Conservation (phyloP, 2,797 vertebrate species). For the Kryptopterus vitreolus region DNA sequence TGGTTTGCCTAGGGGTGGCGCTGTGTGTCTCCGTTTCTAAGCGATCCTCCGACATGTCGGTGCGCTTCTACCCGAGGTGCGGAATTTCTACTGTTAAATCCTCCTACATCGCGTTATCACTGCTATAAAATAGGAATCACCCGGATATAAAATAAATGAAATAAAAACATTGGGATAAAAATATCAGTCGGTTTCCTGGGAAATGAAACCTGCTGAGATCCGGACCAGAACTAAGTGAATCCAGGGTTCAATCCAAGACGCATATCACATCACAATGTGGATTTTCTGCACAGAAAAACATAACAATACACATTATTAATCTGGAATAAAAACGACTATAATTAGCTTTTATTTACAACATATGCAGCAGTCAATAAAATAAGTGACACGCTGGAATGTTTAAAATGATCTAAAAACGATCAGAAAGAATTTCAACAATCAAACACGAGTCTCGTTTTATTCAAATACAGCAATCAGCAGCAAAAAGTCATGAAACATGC, state of each 20-base stretch:
- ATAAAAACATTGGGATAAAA: not conserved
- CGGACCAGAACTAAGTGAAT: not conserved
- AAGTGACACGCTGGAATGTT: not conserved
- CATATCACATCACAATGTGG: not conserved
- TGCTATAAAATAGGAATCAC: too few species aligned
- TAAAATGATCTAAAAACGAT: not conserved
- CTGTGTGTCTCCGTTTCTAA: constrained; percentile 47
- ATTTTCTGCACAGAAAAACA: not conserved
- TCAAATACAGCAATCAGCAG: too few species aligned
- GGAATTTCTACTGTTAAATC: not conserved
- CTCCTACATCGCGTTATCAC: not conserved
- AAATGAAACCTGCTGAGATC: not conserved
- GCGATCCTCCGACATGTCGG: not conserved
- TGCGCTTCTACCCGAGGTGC: not conserved
- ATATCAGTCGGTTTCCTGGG: not conserved
- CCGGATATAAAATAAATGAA: not conserved
- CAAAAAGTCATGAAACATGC: too few species aligned
- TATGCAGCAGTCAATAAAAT: not conserved
- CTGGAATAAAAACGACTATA: not conserved
- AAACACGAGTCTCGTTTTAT: too few species aligned
- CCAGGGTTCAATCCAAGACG: not conserved
- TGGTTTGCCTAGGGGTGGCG: constrained; percentile 58
- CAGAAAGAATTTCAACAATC: not conserved
- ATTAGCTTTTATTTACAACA: not conserved
- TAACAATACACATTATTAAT: not conserved